phyloP scores from a whole-genome alignment of 2,113 vertebrate species.

The Neotragus pygmaeus region DNA sequence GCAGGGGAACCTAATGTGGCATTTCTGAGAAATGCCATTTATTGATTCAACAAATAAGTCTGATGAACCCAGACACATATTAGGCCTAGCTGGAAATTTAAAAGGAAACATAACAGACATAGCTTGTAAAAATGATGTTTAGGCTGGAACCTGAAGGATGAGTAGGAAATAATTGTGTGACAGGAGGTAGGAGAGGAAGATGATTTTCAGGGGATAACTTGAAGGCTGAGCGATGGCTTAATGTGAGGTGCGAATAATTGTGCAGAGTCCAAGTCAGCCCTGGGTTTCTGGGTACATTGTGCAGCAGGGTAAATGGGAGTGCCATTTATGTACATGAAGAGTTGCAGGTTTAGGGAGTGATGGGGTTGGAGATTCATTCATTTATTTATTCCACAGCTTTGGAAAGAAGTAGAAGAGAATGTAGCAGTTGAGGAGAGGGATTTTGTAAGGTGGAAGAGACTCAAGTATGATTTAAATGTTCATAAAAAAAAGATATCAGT shows the following conservation, averaged over 20 bases:
- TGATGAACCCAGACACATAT: background rate
- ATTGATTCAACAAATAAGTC: conserved; percentile 14
- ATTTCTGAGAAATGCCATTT: conserved; percentile 23
- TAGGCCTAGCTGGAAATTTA: background rate
- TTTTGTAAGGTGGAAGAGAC: background rate
- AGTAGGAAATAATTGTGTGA: background rate
- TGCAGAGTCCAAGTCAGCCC: background rate
- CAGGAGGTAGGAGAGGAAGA: background rate
- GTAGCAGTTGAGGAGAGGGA: background rate
- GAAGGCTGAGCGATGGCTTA: background rate
- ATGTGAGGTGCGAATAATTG: background rate
- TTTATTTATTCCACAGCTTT: background rate
- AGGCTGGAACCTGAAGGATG: background rate
- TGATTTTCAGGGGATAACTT: background rate
- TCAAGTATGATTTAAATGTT: background rate
- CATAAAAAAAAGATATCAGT: background rate
- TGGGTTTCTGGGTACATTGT: background rate
- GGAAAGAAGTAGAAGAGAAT: background rate
- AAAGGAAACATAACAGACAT: background rate
- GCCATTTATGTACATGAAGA: background rate
- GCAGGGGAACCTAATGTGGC: background rate
- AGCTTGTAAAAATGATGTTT: conserved; percentile 30
- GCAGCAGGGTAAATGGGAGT: background rate
- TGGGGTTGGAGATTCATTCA: background rate
- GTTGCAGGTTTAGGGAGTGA: background rate